These are phyloP conservation scores for Nyctereutes procyonoides DNA, from an alignment of 2,113 vertebrate genomes.

Conservation along the genomic window DNA sequence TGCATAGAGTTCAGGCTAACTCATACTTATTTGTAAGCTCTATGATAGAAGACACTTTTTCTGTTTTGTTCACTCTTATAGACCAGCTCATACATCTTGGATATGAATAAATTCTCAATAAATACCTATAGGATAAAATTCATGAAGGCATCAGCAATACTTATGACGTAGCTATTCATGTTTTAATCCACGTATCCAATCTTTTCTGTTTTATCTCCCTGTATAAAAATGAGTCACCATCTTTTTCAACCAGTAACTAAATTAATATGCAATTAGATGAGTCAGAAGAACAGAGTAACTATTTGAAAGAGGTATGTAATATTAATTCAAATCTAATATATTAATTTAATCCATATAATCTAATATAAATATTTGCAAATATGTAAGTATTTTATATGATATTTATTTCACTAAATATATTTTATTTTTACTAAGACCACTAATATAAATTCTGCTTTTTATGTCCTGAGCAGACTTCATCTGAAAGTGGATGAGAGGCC, in stretches of 20 bases:
- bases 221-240: not conserved
- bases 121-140: not conserved
- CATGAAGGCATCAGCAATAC: not conserved
- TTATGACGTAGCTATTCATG: not conserved
- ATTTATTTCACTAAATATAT: not conserved
- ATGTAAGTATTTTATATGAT: not conserved
- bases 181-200: not conserved
- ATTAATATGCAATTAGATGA: slow-evolving; percentile 7
- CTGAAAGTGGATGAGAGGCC: not conserved
- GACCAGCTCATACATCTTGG: not conserved
- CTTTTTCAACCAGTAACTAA: not conserved
- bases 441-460: not conserved
- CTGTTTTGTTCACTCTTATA: slow-evolving; percentile 23
- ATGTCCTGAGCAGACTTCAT: not conserved
- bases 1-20: not conserved
- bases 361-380: not conserved
- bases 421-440: not conserved
- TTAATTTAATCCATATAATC: not conserved
- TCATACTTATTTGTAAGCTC: slow-evolving; percentile 10
- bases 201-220: slow-evolving; percentile 24
- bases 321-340: not conserved
- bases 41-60: slow-evolving; percentile 1
- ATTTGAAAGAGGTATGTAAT: slow-evolving; percentile 4
- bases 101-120: not conserved
- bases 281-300: not conserved